These are phyloP conservation scores for Rhyacophila brunnea DNA, from an alignment of 1,140 invertebrate genomes.

Conservation along the genomic window DNA sequence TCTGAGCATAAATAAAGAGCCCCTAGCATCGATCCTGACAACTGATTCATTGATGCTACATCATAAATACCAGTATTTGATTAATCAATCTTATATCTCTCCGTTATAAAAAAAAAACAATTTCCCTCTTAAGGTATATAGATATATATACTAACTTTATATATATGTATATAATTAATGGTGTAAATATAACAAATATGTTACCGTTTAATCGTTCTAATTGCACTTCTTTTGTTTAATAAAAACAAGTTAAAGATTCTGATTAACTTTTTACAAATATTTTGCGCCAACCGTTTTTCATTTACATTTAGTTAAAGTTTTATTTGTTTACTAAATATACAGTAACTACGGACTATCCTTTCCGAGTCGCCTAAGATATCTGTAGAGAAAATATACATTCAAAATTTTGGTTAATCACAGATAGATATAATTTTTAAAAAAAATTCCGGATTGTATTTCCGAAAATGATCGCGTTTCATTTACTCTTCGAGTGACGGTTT, in stretches of 20 bases:
- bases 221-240: constrained; percentile 54
- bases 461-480: constrained; percentile 17
- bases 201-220: constrained; percentile 54
- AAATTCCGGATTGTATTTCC: constrained; percentile 32
- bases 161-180: constrained; percentile 50
- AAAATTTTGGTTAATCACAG: constrained; percentile 57
- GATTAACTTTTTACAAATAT: constrained; percentile 34
- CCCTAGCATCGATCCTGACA: constrained; percentile 23
- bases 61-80: constrained; percentile 44
- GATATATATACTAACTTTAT: constrained; percentile 42
- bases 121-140: constrained; percentile 43
- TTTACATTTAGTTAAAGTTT: constrained; percentile 39
- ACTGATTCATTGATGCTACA: constrained; percentile 31
- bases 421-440: constrained; percentile 51
- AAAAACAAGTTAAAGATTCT: constrained; percentile 39
- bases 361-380: constrained; percentile 45
- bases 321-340: constrained; percentile 42
- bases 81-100: constrained; percentile 64
- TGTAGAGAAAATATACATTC: constrained; percentile 57
- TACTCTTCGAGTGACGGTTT: too few species aligned
- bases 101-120: constrained; percentile 42
- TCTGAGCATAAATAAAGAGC: too few species aligned
- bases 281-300: constrained; percentile 14
- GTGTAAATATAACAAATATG: constrained; percentile 54
- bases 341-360: constrained; percentile 26